Evolutionary conservation across 2,888 invertebrate species (phyloP), one percentile per base, ranked within the genome.

Genomic region (Cryptocephalus moraei): DNA sequence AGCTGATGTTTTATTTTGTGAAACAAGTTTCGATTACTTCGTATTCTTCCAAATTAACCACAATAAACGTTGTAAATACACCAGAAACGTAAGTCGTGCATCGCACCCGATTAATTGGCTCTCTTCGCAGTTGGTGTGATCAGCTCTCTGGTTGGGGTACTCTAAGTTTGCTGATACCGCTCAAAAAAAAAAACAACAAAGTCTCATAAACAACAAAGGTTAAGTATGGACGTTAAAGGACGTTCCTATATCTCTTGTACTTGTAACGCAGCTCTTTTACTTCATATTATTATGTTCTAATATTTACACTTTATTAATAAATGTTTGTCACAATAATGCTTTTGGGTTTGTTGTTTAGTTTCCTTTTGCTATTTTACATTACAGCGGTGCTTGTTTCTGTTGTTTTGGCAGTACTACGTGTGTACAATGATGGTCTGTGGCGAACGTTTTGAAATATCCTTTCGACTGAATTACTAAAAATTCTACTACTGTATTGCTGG

Each of bases 241-340:
- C 60, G 58, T 60, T 60, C 58, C 56, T 60, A 58, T 60, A 58
- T 58, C 49, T 53, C 61, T 36, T 62, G 61, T 62, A 63, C 58
- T 62, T 36, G 36, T 36, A 11, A 12, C 57, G 62, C 64, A 63
- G 62, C 62, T 62, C 55, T 58, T 56, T 61, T 60, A 58, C 57
- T 61, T 53, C 57, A 54, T 61, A 62, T 56, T 41, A 58, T 65
- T 66, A 64, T 69, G 67, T 68, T 66, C 67, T 68, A 68, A 67
- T 67, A 11, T 36, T 67, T 64, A 69, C 68, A 69, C 68, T 68
- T 67, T 62, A 68, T 65, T 69, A 69, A 70, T 70, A 70, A 70
- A 71, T 70, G 69, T 70, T 69, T 68, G 68, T 70, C 69, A 70
- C 70, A 69, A 69, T 70, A 70, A 70, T 70, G 70, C 70, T 69